phyloP scores from a whole-genome alignment of 2,888 invertebrate genomes.

The Octodonta nipae region DNA sequence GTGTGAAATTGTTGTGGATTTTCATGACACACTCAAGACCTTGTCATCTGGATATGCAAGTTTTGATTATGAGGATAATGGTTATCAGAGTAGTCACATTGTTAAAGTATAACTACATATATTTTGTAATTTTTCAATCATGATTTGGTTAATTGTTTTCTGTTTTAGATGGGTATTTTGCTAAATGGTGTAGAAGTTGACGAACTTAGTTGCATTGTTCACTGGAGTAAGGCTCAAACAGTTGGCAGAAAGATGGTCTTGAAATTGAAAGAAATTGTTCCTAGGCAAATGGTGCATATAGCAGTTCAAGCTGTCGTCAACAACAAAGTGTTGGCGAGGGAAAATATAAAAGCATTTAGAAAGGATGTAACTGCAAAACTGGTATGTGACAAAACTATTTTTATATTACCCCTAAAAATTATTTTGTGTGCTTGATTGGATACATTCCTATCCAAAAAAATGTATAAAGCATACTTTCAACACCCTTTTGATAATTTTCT shows the following conservation, averaged over 20 bases:
- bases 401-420: neutral
- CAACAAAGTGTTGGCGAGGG: constrained; percentile 68
- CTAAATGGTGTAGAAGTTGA: constrained; percentile 72
- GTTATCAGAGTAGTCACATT: constrained; percentile 64
- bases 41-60: constrained; percentile 89
- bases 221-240: constrained; percentile 50
- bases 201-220: constrained; percentile 73
- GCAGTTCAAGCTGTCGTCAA: constrained; percentile 74
- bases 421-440: too few species aligned
- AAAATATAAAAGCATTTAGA: constrained; percentile 71
- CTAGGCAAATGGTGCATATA: constrained; percentile 77
- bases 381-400: constrained; percentile 41
- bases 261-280: constrained; percentile 72
- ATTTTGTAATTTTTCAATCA: neutral
- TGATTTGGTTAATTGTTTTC: constrained; percentile 6
- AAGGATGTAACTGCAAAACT: constrained; percentile 91
- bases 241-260: constrained; percentile 55
- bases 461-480: too few species aligned
- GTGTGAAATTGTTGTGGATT: constrained; percentile 87
- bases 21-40: constrained; percentile 83
- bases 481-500: too few species aligned
- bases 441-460: too few species aligned
- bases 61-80: constrained; percentile 83
- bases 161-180: constrained; percentile 54
- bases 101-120: constrained; percentile 50